Base-by-base conservation (phyloP, 1,140 invertebrate genomes). In the Ooceraea biroi region DNA sequence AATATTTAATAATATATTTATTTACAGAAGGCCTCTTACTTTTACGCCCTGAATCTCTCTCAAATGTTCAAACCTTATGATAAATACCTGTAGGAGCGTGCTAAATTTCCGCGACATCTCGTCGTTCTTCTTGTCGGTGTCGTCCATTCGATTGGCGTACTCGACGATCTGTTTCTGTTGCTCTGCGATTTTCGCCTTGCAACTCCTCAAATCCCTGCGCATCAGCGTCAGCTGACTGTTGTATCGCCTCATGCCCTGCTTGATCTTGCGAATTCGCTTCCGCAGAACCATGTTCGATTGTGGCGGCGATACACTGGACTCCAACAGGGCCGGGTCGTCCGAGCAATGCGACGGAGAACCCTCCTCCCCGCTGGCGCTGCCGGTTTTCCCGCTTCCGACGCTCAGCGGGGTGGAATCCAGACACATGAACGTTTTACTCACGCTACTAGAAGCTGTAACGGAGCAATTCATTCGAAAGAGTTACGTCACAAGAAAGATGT, bases 101-200 rank as follows among this genome's bases (percentile, higher is more conserved):
- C 97, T 97, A 92, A 98, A 98, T 94, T 98, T 98, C 41, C 97
- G 95, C 52, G 97, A 97, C 30, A 97, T 98, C 92, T 98, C 97
- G 89, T 98, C 97, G 93, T 97, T 97, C 91, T 98, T 98, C 91
- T 98, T 98, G 87, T 98, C 97, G 90, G 97, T 97, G 88, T 98
- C 97, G 89, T 98, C 97, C 58, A 98, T 95, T 1, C 97, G 95
- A 87, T 96, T 97, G 0, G 97, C 97, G 91, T 97, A 97, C 87
- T 98, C 97, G 46, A 97, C 92, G 22, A 98, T 96, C 91, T 97
- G 97, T 90, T 98, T 98, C 88, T 97, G 97, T 91, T 98, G 97
- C 68, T 98, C 96, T 0, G 96, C 96, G 44, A 97, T 96, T 94
- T 97, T 98, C 52, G 96, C 95, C 91, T 97, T 97, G 91, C 97